Conservation (phyloP, 2,888 invertebrate genomes). For the Orchesella flavescens region DNA sequence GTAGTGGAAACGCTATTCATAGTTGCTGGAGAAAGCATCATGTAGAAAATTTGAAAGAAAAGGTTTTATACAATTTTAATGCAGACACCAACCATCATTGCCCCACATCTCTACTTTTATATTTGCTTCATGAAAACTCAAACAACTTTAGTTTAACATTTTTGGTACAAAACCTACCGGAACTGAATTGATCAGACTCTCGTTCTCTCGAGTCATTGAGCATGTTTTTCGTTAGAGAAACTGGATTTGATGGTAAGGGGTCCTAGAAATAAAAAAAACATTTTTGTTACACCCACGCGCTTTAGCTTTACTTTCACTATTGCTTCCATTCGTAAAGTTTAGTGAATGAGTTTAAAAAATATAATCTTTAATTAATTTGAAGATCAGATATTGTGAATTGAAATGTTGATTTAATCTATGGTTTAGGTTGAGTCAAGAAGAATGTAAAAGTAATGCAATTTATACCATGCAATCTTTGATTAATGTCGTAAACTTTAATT, state of each 20-base stretch:
- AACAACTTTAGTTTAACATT: background rate
- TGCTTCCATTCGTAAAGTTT: background rate
- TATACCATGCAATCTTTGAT: background rate
- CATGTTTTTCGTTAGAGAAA: conserved; percentile 66
- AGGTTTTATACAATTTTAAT: background rate
- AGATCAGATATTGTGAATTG: too few species aligned
- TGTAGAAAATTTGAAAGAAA: background rate
- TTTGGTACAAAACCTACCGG: conserved; percentile 62
- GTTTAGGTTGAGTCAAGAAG: background rate
- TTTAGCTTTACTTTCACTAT: conserved; percentile 23
- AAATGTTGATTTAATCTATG: too few species aligned
- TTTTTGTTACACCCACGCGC: background rate
- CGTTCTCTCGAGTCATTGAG: conserved; percentile 66
- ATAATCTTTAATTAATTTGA: too few species aligned
- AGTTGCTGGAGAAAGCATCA: background rate
- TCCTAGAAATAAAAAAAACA: conserved; percentile 64
- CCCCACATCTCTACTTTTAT: background rate
- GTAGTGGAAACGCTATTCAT: background rate
- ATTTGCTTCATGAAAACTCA: background rate
- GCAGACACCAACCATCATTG: background rate
- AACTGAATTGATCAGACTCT: conserved; percentile 72
- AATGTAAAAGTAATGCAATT: conserved; percentile 7
- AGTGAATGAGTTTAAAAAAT: too few species aligned
- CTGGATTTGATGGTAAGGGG: conserved; percentile 69
- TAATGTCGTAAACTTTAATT: background rate